These are phyloP conservation scores for Nothura maculosa DNA, from an alignment of 2,797 vertebrate species.

Conservation along the genomic window DNA sequence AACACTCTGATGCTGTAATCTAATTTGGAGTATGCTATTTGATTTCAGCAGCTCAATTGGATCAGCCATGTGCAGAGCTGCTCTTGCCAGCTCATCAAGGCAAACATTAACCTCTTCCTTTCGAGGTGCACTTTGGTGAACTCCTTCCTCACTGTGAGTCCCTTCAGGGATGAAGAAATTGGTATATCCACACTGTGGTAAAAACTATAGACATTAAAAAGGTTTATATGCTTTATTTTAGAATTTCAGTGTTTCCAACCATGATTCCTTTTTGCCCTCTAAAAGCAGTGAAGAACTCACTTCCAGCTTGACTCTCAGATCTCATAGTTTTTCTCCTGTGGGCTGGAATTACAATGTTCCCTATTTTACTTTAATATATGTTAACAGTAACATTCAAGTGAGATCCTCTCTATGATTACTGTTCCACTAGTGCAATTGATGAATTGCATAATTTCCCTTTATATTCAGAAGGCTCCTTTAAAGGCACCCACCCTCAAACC, in stretches of 20 bases:
- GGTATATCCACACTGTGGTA: not conserved
- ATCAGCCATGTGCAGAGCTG: not conserved
- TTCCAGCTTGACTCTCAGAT: not conserved
- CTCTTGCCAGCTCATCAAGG: not conserved
- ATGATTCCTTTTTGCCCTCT: not conserved
- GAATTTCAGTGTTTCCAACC: not conserved
- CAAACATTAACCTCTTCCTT: not conserved
- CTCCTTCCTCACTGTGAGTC: not conserved
- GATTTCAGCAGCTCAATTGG: not conserved
- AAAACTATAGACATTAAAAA: fast-evolving
- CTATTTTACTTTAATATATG: not conserved
- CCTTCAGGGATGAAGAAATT: not conserved
- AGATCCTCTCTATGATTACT: not conserved
- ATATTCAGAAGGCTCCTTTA: not conserved
- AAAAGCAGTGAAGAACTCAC: not conserved
- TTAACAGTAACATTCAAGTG: not conserved
- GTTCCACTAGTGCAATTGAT: not conserved
- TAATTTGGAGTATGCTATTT: not conserved
- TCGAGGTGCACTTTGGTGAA: not conserved
- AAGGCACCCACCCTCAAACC: not conserved
- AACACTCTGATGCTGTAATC: not conserved
- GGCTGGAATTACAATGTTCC: not conserved
- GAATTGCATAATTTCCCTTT: not conserved
- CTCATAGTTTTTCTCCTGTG: not conserved
- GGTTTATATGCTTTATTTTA: not conserved